Conservation (phyloP, 1,140 invertebrate genomes). For the Megathymus violae region DNA sequence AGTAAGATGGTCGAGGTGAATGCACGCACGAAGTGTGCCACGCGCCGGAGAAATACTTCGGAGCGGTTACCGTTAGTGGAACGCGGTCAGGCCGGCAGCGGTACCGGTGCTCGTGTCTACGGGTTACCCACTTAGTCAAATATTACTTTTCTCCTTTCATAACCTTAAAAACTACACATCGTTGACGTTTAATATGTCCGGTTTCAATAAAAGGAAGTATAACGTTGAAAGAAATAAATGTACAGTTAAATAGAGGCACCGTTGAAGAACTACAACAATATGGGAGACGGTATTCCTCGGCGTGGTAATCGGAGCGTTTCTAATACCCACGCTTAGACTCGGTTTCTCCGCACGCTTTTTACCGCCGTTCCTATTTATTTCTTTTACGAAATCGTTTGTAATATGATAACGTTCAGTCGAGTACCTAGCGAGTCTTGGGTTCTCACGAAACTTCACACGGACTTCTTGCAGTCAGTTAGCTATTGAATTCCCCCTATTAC, state of each 20-base stretch:
- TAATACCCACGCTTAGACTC: slow-evolving; percentile 82
- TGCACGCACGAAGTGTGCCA: slow-evolving; percentile 81
- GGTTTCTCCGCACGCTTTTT: slow-evolving; percentile 82
- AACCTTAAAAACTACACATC: neutral
- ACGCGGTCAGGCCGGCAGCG: slow-evolving; percentile 78
- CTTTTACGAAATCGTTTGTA: slow-evolving; percentile 83
- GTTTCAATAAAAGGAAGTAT: neutral
- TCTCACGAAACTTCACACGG: slow-evolving; percentile 78
- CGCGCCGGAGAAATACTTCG: slow-evolving; percentile 79
- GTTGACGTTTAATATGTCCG: slow-evolving; percentile 4
- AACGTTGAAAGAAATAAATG: neutral
- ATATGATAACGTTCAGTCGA: slow-evolving; percentile 79
- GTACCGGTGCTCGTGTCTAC: slow-evolving; percentile 59
- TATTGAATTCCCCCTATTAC: slow-evolving; percentile 75
- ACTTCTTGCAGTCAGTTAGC: slow-evolving; percentile 66
- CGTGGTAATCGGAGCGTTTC: slow-evolving; percentile 82
- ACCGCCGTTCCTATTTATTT: slow-evolving; percentile 80
- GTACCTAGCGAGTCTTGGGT: slow-evolving; percentile 62
- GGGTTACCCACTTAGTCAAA: slow-evolving; percentile 41
- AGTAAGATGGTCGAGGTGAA: slow-evolving; percentile 75
- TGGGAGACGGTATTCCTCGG: slow-evolving; percentile 51
- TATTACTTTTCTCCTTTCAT: slow-evolving; percentile 17
- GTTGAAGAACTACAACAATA: slow-evolving; percentile 17
- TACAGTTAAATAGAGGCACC: slow-evolving; percentile 5
- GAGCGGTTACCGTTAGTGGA: slow-evolving; percentile 81